Percentiles rank a stretch among this genome's conserved stretches.
phyloP scores from a whole-genome alignment of 2,797 vertebrate genomes.

The Sternarchorhynchus goeldii region DNA sequence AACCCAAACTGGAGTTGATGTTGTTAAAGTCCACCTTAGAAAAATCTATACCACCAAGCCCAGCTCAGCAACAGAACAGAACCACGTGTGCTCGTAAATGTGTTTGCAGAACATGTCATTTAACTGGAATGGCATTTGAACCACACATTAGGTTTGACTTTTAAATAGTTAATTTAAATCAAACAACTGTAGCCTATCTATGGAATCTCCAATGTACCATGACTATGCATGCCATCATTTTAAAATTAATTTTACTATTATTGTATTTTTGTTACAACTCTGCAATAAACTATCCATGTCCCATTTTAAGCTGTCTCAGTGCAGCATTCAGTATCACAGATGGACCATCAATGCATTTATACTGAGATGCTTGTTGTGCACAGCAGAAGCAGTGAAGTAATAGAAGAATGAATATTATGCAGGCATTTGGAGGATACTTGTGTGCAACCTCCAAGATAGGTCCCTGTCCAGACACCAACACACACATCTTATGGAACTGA shows the following conservation, averaged over 20 bases:
- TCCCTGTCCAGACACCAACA: constrained; percentile 92
- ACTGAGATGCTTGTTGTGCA: not conserved
- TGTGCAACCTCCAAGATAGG: constrained; percentile 85
- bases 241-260: no score
- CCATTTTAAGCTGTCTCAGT: not conserved
- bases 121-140: not conserved
- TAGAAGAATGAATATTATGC: not conserved
- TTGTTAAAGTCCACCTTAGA: constrained; percentile 65
- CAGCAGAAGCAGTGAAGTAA: not conserved
- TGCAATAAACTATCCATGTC: not conserved
- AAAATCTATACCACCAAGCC: not conserved
- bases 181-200: not conserved
- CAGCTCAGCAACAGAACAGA: no score
- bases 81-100: not conserved
- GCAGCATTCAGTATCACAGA: not conserved
- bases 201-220: no score
- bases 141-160: no score
- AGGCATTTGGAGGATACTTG: constrained; percentile 82
- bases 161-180: not conserved
- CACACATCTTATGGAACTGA: constrained; percentile 83
- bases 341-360: not conserved
- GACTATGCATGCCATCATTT: no score
- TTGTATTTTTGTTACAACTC: no score
- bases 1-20: constrained; percentile 81
- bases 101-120: not conserved